Evolutionary conservation across 2,113 vertebrate species (phyloP), one percentile per base, ranked within the genome.

Genomic region (Neolamprologus fasciatus): DNA sequence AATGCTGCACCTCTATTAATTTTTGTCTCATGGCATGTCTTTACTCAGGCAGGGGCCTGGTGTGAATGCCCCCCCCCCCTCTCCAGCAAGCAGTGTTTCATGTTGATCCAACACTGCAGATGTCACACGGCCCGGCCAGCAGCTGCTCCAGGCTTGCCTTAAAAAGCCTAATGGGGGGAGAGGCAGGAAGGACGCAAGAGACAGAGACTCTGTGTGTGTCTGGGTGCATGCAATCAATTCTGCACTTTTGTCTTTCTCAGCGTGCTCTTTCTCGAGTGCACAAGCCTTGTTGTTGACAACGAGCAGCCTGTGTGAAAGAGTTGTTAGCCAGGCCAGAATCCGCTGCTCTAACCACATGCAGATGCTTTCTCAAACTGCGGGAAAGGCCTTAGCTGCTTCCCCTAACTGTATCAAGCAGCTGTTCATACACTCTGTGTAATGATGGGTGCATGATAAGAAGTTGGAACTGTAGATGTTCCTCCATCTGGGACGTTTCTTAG

Each of bases 81-180:
- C 58, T 89, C 73, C 45, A 83, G 51, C 26, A 26, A 85, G 76
- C 45, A 42, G 42, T 3, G 45, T 83, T 88, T 94, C 76, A 92
- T 93, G 88, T 93, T 86, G 85, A 88, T 93, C 89, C 91, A 87
- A 28, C 82, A 31, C 28, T 91, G 86, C 92, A 93, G 92, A 93
- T 92, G 90, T 94, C 93, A 91, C 92, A 90, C 84, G 81, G 83
- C 42, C 89, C 37, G 81, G 82, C 78, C 83, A 78, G 91, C 94
- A 94, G 91, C 93, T 93, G 92, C 89, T 90, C 76, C 7, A 73
- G 66, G 54, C 85, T 91, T 55, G 84, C 89, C 86, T 93, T 89
- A 83, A 94, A 91, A 89, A 88, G 89, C 71, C 79, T 88, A 86
- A 91, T 80, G 84, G 81, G 85, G 81, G 81, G 53, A 55, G 79